Evolutionary conservation across 30 jellyfish, hydroid and myxozoan genomes (phyloP), one percentile per base, ranked within the genome.

Genomic region (Clytia hemisphaerica): DNA sequence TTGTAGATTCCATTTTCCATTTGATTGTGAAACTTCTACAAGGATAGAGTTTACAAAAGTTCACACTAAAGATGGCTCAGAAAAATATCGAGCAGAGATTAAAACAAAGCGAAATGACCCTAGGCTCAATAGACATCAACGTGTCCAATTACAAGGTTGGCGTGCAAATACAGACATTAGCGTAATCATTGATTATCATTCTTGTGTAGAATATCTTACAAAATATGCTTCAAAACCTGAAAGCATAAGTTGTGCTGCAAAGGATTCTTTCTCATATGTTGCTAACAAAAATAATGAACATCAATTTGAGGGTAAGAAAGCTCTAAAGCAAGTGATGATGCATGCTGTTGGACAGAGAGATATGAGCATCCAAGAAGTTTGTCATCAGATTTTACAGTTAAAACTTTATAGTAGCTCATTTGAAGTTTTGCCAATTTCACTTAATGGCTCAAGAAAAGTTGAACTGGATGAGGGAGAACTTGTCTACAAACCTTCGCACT

Each of bases 301-400:
- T 18, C 5, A 67, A 37, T 63, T 70, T 22, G 81, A 54, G 40
- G 51, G 67, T 26, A 57, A 32, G 45, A 16, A 57, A 12, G 78
- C 74, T 27, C 31, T 71, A 6, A 67, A 36, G 38, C 54, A 78
- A 59, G 62, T 78, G 36, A 67, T 67, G 73, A 78, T 78, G 61
- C 36, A 65, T 45, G 84, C 85, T 31, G 84, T 78, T 27, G 93
- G 93, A 21, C 60, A 58, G 73, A 50, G 93, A 24, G 84, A 78
- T 48, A 58, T 78, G 84, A 58, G 85, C 59, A 71, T 71, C 18
- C 93, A 67, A 59, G 84, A 78, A 78, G 84, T 61, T 12, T 63
- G 76, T 67, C 93, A 78, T 34, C 93, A 78, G 40, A 67, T 47
- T 57, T 51, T 77, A 35, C 37, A 65, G 31, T 33, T 77, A 19